These are phyloP conservation scores for Neria commutata DNA, from an alignment of 2,888 invertebrate genomes.

Conservation along the genomic window DNA sequence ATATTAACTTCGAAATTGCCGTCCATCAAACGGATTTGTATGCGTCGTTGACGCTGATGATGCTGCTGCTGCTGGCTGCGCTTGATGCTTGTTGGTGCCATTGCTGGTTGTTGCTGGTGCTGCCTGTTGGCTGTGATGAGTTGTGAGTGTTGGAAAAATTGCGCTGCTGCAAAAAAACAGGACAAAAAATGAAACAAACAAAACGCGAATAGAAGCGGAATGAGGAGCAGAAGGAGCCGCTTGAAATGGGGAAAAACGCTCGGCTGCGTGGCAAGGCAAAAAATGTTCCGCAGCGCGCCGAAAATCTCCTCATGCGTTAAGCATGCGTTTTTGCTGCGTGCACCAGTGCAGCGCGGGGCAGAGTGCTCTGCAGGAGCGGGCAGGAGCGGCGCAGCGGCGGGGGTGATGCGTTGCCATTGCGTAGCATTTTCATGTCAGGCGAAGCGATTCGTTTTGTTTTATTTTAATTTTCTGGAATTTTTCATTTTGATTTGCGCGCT, in stretches of 20 bases:
- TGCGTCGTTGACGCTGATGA: constrained; percentile 59
- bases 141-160: constrained; percentile 28
- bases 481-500: constrained; percentile 32
- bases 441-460: constrained; percentile 49
- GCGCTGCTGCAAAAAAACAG: constrained; percentile 7
- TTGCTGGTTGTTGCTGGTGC: too few species aligned
- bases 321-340: constrained; percentile 41
- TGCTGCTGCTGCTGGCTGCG: too few species aligned
- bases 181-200: constrained; percentile 21
- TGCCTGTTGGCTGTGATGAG: constrained; percentile 58
- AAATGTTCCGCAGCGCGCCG: constrained; percentile 55
- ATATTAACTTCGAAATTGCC: constrained; percentile 29
- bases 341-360: constrained; percentile 28
- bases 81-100: too few species aligned
- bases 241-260: constrained; percentile 40
- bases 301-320: constrained; percentile 59
- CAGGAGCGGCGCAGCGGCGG: constrained; percentile 22
- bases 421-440: too few species aligned
- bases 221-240: constrained; percentile 25
- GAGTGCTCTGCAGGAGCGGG: constrained; percentile 31
- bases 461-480: constrained; percentile 59
- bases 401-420: constrained; percentile 39
- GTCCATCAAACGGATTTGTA: constrained; percentile 60
- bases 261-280: too few species aligned
- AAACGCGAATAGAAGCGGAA: constrained; percentile 37